Percentiles rank a stretch among this genome's conserved stretches.
Conservation (phyloP, 1,140 invertebrate genomes). For the Idris sp. region DNA sequence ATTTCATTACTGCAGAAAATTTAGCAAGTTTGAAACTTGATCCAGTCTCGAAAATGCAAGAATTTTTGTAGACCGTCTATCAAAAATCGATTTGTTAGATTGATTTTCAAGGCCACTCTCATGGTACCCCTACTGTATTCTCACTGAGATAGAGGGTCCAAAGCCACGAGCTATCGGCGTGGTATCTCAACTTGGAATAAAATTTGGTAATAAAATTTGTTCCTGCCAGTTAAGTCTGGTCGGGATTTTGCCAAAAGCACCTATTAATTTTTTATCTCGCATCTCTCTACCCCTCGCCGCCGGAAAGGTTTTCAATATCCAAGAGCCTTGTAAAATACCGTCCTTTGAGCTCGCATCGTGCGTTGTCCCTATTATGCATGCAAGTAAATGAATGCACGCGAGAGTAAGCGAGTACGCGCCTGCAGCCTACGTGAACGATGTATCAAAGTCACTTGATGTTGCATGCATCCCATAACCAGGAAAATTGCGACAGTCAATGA, state of each 20-base stretch:
- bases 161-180: conserved; percentile 66
- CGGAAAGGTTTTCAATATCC: conserved; percentile 74
- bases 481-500: conserved; percentile 47
- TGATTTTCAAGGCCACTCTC: conserved; percentile 44
- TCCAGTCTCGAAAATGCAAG: conserved; percentile 23
- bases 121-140: conserved; percentile 10
- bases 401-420: conserved; percentile 40
- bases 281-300: conserved; percentile 67
- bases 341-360: conserved; percentile 53
- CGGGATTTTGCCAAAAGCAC: conserved; percentile 73
- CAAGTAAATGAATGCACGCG: conserved; percentile 62
- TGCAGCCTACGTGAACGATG: conserved; percentile 50
- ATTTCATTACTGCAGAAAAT: conserved; percentile 8
- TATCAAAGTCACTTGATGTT: conserved; percentile 50
- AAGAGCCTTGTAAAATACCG: conserved; percentile 65
- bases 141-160: conserved; percentile 16
- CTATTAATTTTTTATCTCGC: conserved; percentile 78
- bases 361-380: conserved; percentile 63
- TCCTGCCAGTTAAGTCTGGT: conserved; percentile 74
- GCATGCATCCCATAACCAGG: conserved; percentile 23
- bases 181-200: conserved; percentile 72
- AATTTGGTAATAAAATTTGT: conserved; percentile 78
- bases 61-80: conserved; percentile 32
- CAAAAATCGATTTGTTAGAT: conserved; percentile 56
- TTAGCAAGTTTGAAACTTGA: too few species aligned